These are phyloP conservation scores for Monopterus albus DNA, from an alignment of 2,113 vertebrate species.

Conservation along the genomic window DNA sequence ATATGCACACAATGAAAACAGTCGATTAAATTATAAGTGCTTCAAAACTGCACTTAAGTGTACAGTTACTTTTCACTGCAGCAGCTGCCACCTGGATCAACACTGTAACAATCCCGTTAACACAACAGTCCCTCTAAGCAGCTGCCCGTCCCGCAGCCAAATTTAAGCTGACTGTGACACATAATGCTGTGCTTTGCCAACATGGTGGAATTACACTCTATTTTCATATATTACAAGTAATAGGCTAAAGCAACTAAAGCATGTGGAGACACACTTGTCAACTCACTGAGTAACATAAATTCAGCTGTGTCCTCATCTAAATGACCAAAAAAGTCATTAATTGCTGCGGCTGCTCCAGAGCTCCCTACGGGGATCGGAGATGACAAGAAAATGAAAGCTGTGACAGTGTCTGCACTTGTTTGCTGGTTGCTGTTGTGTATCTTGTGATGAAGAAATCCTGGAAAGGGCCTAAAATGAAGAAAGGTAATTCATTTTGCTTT, in stretches of 20 bases:
- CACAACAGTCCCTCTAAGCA: neutral
- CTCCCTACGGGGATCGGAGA: constrained; percentile 62
- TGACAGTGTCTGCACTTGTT: constrained; percentile 71
- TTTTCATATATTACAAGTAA: constrained; percentile 52
- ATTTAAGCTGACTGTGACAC: constrained; percentile 37
- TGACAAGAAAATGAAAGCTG: constrained; percentile 75
- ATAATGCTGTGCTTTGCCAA: constrained; percentile 22
- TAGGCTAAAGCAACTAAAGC: constrained; percentile 42
- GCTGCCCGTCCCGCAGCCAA: constrained; percentile 8
- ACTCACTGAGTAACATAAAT: constrained; percentile 42
- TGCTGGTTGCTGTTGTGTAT: constrained; percentile 66
- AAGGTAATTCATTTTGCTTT: constrained; percentile 72
- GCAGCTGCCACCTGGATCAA: neutral
- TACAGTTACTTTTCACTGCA: neutral
- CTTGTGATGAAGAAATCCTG: constrained; percentile 46
- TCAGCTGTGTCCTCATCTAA: constrained; percentile 47
- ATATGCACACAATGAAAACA: neutral
- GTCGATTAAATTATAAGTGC: neutral
- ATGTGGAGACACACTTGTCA: constrained; percentile 51
- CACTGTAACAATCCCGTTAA: constrained; percentile 4
- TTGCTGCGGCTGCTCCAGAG: constrained; percentile 53
- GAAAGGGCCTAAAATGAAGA: constrained; percentile 62
- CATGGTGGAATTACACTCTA: constrained; percentile 34
- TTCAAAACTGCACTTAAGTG: neutral
- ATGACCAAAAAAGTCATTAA: constrained; percentile 73